Base-by-base conservation (phyloP, 2,888 invertebrate genomes). In the Drosophila subquinaria region DNA sequence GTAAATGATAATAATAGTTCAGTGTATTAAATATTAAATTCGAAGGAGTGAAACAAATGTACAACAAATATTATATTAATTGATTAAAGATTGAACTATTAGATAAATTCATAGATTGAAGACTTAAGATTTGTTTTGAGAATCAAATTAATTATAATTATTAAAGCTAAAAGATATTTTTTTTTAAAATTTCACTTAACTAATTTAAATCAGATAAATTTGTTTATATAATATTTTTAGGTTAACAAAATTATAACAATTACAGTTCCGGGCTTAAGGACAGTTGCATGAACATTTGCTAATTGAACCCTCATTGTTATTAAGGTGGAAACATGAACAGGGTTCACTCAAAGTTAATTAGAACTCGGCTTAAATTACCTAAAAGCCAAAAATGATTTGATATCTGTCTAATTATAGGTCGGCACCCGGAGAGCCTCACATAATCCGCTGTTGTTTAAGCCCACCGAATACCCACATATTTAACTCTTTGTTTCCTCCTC, bases 401-500 rank as follows among this genome's bases (percentile, higher is more conserved):
- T 55, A 63, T 47, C 38, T 23, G 15, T 36, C 55, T 63, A 55
- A 63, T 53, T 63, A 63, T 47, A 61, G 52, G 42, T 35, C 52
- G 30, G 11, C 38, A 60, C 5, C 43, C 52, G 6, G 8, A 33
- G 38, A 36, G 23, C 36, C 38, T 48, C 27, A 36, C 48, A 5
- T 59, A 59, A 59, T 48, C 47, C 57, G 40, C 2, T 51, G 33
- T 35, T 56, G 43, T 35, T 36, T 27, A n/a, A 51, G 0, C 50
- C 51, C 13, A 3, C 9, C 2, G 4, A 35, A 51, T 35, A n/a
- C 23, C 56, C 23, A 57, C 35, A 43, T 20, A 45, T 42, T 56
- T 45, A 35, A 35, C 35, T 35, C 56, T 23, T 43, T 23, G 10
- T 43, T 15, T 20, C 35, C 33, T 20, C n/a, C 15, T 15, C 45